These are phyloP conservation scores for Leptinotarsa texana DNA, from an alignment of 1,140 invertebrate genomes.

Conservation along the genomic window DNA sequence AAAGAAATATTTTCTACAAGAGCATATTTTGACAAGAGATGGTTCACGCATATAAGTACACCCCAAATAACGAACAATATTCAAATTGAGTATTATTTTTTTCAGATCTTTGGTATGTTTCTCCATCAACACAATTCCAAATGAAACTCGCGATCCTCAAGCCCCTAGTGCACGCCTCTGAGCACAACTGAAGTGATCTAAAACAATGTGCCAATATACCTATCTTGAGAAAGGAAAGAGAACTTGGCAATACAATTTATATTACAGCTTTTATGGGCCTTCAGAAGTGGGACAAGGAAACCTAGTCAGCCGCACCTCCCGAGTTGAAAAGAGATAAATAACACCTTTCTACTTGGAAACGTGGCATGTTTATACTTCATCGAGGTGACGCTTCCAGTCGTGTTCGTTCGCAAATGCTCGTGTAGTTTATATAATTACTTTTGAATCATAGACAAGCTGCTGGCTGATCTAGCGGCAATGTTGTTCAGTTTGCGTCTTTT, in stretches of 20 bases:
- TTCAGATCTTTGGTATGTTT: no score
- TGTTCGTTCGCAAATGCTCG: constrained; percentile 23
- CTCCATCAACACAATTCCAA: no score
- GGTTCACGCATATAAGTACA: no score
- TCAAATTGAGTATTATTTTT: no score
- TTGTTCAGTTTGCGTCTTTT: background rate
- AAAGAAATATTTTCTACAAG: no score
- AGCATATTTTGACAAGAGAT: no score
- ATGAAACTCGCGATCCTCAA: no score
- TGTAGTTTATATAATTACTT: constrained; percentile 39
- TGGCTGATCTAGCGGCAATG: background rate
- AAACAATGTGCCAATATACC: constrained; percentile 8
- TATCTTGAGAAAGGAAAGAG: constrained; percentile 1
- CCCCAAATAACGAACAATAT: no score
- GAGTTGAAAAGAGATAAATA: constrained; percentile 14
- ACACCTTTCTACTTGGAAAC: constrained; percentile 29
- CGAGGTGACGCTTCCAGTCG: constrained; percentile 21
- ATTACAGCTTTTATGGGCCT: constrained; percentile 8
- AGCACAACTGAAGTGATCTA: background rate
- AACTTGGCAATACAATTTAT: constrained; percentile 18
- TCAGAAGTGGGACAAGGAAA: constrained; percentile 20
- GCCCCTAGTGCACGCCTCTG: background rate
- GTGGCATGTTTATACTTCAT: constrained; percentile 31
- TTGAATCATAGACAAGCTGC: constrained; percentile 39
- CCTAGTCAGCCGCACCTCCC: background rate